Base-by-base conservation (phyloP, 2,797 vertebrate genomes). In the Leuciscus waleckii region DNA sequence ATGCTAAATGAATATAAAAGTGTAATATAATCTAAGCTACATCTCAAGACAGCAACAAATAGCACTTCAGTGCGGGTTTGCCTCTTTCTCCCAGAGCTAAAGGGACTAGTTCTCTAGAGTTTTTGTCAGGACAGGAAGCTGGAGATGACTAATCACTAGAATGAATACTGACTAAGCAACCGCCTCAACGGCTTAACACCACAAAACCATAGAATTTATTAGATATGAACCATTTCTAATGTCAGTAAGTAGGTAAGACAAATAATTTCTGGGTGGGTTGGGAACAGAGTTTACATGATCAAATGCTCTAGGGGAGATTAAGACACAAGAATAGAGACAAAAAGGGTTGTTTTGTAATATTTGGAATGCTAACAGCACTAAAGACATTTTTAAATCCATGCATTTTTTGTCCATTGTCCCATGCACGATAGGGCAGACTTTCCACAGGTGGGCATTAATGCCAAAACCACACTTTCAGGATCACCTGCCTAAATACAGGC, bases 391-490 rank as follows among this genome's bases (percentile, higher is more conserved):
- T 4, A 19, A 74, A 80, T 69, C 29, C 21, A 46, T 5, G n/a
- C 39, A 32, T 37, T 76, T 43, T 37, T 76, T 43, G 10, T 51
- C 51, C 14, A 29, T 61, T 85, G 61, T 49, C 11, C 35, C 7
- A 10, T 76, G 49, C 56, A 54, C 37, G 5, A 82, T 41, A 65
- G 6, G 17, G 61, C 29, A 37, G 65, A 63, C 2, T 80, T 88
- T 82, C 87, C 88, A 82, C 89, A 88, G 61, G 86, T 91, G 83
- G 86, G 43, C 41, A 16, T 88, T 92, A 89, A 94, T 91, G 90
- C 88, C 86, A 83, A 91, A 93, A 93, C 89, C 93, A 93, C 85
- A 84, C 90, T 93, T 92, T 92, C 46, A 87, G 76, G 39, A 83
- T 84, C 84, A 92, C 90, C 92, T 93, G 92, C 90, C 85, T 83